Evolutionary conservation across 2,113 vertebrate genomes (phyloP).

Genomic region (Xenopus tropicalis): DNA sequence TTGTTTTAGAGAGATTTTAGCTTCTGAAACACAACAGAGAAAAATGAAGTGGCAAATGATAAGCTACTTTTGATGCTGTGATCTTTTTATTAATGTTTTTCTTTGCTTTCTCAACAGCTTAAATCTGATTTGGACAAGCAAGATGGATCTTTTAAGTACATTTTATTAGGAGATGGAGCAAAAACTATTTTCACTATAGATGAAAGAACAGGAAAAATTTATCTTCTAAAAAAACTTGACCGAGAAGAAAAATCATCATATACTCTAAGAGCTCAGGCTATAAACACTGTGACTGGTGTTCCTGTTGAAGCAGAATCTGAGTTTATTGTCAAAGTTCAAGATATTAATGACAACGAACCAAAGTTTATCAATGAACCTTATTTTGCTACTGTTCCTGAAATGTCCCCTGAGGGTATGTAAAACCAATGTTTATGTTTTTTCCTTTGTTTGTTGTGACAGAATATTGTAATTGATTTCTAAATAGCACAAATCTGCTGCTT

Average conservation of each 20-base stretch:
- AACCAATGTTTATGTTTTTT: background rate
- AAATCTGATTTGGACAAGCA: constrained; percentile 78
- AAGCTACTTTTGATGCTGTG: no score
- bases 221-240: constrained; percentile 71
- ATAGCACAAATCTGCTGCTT: no score
- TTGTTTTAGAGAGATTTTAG: no score
- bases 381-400: constrained; percentile 82
- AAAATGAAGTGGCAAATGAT: no score
- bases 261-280: constrained; percentile 74
- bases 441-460: background rate
- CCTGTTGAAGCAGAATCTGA: constrained; percentile 84
- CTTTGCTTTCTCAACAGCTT: constrained; percentile 63
- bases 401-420: constrained; percentile 82
- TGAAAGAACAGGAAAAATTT: constrained; percentile 72
- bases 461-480: no score
- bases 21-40: no score
- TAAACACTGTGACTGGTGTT: constrained; percentile 65
- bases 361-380: constrained; percentile 87
- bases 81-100: constrained; percentile 3
- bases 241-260: constrained; percentile 83
- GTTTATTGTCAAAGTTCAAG: constrained; percentile 86
- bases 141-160: constrained; percentile 70
- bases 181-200: constrained; percentile 75
- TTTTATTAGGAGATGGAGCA: constrained; percentile 78
- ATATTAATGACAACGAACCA: constrained; percentile 87